Conservation (phyloP, 2,113 vertebrate genomes). For the Pseudopipra pipra region DNA sequence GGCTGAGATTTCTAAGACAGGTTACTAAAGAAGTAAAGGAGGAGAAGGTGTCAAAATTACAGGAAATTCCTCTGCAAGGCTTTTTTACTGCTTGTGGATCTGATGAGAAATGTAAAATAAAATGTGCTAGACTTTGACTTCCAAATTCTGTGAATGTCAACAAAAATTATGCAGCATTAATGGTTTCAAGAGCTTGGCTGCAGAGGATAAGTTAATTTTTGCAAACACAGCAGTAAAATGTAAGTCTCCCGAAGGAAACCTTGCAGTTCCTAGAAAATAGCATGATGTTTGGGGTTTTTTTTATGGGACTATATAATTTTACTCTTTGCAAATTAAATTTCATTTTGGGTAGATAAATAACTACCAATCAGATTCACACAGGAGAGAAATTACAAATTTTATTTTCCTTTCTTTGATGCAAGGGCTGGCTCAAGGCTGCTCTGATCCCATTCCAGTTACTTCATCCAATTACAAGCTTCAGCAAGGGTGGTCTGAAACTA, state of each 20-base stretch:
- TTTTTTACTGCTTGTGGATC: background rate
- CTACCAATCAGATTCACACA: background rate
- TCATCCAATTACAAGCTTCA: background rate
- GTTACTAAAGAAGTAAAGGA: background rate
- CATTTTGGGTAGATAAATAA: background rate
- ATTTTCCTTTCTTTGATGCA: background rate
- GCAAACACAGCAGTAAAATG: background rate
- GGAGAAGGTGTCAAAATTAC: background rate
- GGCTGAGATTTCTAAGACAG: background rate
- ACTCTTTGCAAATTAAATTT: background rate
- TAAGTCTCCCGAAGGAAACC: background rate
- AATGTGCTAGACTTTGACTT: background rate
- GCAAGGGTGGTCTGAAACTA: background rate
- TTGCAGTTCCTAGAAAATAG: background rate
- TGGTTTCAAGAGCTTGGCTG: background rate
- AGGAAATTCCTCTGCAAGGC: background rate
- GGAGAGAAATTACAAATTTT: background rate
- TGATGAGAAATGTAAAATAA: background rate
- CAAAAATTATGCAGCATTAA: background rate
- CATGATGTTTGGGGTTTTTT: background rate
- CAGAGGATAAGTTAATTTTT: background rate
- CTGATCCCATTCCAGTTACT: background rate
- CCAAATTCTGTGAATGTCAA: background rate
- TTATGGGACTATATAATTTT: background rate
- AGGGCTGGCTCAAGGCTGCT: background rate